Evolutionary conservation across 1,140 invertebrate genomes (phyloP).

Genomic region (Drosophila bocki): DNA sequence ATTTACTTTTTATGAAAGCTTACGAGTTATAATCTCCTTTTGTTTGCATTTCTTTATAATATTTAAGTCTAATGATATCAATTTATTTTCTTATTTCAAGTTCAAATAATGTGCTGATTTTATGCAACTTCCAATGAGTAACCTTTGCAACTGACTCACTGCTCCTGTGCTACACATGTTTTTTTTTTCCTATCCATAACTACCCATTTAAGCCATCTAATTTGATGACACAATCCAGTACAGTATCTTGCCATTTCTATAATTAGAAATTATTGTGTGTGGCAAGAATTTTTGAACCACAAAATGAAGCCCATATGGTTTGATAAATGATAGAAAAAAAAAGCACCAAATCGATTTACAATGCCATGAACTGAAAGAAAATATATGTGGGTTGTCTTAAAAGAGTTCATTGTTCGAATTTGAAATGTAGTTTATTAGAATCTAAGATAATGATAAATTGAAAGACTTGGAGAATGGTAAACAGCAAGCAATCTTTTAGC

Average conservation of each 20-base stretch:
- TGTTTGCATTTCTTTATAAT: neutral
- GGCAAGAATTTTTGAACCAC: neutral
- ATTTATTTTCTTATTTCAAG: neutral
- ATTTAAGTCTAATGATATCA: neutral
- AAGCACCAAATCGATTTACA: constrained; percentile 2
- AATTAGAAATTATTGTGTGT: constrained; percentile 43
- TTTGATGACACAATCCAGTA: constrained; percentile 30
- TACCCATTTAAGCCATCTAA: constrained; percentile 5
- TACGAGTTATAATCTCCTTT: neutral
- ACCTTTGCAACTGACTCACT: constrained; percentile 17
- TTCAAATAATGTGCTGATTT: neutral
- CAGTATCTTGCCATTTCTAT: constrained; percentile 29
- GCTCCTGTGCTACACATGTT: neutral
- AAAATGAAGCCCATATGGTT: constrained; percentile 10
- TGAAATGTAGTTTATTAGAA: constrained; percentile 5
- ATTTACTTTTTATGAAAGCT: neutral
- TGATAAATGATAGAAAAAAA: constrained; percentile 22
- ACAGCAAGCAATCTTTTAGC: constrained; percentile 13
- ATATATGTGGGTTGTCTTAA: neutral
- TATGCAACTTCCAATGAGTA: neutral
- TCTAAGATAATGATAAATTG: neutral
- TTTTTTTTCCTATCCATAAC: constrained; percentile 1
- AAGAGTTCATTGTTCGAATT: constrained; percentile 23
- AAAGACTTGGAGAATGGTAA: constrained; percentile 3
- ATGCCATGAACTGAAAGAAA: constrained; percentile 2